phyloP scores from a whole-genome alignment of 2,113 vertebrate species.

The Scortum barcoo region DNA sequence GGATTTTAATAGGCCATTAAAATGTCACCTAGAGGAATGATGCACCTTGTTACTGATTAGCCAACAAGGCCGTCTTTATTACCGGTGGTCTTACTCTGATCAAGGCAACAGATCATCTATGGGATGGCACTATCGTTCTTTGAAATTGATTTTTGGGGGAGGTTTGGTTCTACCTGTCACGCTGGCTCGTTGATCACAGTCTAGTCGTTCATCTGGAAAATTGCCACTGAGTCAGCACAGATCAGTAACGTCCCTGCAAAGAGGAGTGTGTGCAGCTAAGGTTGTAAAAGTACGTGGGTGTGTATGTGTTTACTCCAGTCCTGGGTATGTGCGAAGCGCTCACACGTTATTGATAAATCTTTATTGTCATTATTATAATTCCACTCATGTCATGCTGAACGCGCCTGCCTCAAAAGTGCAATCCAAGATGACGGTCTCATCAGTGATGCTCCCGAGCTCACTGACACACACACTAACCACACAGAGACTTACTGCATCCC shows the following conservation, averaged over 20 bases:
- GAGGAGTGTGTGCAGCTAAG: constrained; percentile 14
- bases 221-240: constrained; percentile 46
- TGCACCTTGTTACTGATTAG: constrained; percentile 6
- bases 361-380: constrained; percentile 14
- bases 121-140: constrained; percentile 18
- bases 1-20: constrained; percentile 1
- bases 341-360: constrained; percentile 18
- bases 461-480: constrained; percentile 7
- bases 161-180: constrained; percentile 17
- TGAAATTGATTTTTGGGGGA: not conserved
- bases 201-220: constrained; percentile 49
- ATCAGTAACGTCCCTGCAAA: constrained; percentile 10
- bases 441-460: not conserved
- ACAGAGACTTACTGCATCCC: not conserved
- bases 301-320: not conserved
- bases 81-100: not conserved
- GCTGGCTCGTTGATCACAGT: constrained; percentile 40
- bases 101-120: constrained; percentile 10
- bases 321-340: not conserved
- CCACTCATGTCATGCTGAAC: constrained; percentile 14
- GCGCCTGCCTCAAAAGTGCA: not conserved
- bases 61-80: not conserved
- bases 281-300: constrained; percentile 1
- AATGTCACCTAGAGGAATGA: constrained; percentile 8
- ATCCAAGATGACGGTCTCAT: constrained; percentile 11